Percentiles rank a stretch among this genome's conserved stretches.
Conservation (phyloP, 2,113 vertebrate species). For the Nothobranchius furzeri region DNA sequence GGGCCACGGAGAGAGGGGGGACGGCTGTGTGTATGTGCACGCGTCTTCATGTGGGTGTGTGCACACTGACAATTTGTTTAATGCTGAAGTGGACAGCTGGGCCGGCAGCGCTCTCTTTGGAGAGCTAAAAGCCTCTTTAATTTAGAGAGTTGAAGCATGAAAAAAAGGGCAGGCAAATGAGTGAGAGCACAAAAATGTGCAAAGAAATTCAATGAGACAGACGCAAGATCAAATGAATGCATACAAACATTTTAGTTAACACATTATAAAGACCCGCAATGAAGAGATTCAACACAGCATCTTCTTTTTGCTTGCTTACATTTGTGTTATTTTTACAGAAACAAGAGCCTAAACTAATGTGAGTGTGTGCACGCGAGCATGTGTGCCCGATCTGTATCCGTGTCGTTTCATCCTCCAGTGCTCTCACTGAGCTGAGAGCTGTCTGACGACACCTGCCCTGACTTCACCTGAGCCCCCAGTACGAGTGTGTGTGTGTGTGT, state of each 20-base stretch:
- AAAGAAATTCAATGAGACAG: slow-evolving; percentile 43
- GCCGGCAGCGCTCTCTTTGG: slow-evolving; percentile 62
- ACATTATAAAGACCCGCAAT: slow-evolving; percentile 5
- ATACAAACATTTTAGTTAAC: slow-evolving; percentile 6
- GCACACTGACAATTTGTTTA: slow-evolving; percentile 63
- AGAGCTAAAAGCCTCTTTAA: slow-evolving; percentile 71
- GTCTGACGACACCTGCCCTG: slow-evolving; percentile 40
- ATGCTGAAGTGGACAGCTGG: slow-evolving; percentile 72
- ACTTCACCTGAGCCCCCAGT: slow-evolving; percentile 39
- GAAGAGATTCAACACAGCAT: slow-evolving; percentile 18
- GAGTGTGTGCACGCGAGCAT: background rate
- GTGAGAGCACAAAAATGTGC: slow-evolving; percentile 3
- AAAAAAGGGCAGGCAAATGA: slow-evolving; percentile 27
- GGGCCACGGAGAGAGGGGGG: slow-evolving; percentile 29
- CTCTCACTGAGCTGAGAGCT: slow-evolving; percentile 43
- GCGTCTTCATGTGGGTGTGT: slow-evolving; percentile 22
- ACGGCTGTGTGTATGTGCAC: slow-evolving; percentile 9
- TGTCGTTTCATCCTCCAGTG: slow-evolving; percentile 35
- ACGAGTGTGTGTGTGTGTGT: slow-evolving; percentile 10
- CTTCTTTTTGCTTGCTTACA: no score
- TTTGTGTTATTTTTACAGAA: no score
- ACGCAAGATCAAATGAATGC: slow-evolving; percentile 33
- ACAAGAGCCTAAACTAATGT: background rate
- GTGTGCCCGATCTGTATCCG: slow-evolving; percentile 20
- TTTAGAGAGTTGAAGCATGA: slow-evolving; percentile 55